These are phyloP conservation scores for Mimas tiliae DNA, from an alignment of 2,888 invertebrate species.

Conservation along the genomic window DNA sequence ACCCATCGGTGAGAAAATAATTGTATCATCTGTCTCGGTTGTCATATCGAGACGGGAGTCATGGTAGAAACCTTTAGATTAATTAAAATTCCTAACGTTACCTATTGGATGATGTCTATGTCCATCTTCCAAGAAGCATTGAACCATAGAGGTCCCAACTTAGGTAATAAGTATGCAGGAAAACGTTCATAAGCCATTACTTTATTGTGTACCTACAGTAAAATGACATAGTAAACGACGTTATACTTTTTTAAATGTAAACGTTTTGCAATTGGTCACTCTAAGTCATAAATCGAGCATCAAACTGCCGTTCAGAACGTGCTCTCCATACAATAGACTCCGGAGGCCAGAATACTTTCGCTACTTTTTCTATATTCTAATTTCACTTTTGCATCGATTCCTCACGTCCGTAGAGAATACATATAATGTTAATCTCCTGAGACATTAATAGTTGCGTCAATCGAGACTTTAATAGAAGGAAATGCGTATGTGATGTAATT, in stretches of 20 bases:
- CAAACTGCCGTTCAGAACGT: slow-evolving; percentile 68
- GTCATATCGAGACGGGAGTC: not conserved
- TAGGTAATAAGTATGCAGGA: not conserved
- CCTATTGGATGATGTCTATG: not conserved
- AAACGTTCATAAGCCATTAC: not conserved
- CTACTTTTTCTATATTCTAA: slow-evolving; percentile 73
- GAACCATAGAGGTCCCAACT: too few relatives aligned
- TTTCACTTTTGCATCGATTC: slow-evolving; percentile 77
- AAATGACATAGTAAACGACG: not conserved
- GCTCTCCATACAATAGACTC: slow-evolving; percentile 71
- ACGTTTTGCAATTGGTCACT: slow-evolving; percentile 40
- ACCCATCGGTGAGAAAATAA: not conserved
- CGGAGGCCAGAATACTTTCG: slow-evolving; percentile 74
- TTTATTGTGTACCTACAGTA: not conserved
- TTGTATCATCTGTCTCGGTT: not conserved
- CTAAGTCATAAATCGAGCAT: slow-evolving; percentile 57
- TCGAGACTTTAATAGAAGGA: slow-evolving; percentile 33
- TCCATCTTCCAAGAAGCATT: too few relatives aligned
- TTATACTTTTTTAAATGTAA: slow-evolving; percentile 41
- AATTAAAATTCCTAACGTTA: not conserved
- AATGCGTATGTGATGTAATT: slow-evolving; percentile 28
- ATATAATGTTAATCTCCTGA: slow-evolving; percentile 50
- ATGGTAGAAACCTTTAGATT: not conserved
- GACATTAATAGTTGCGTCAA: slow-evolving; percentile 48
- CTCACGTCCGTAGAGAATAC: slow-evolving; percentile 49